A percentile compares a stretch with the other conserved stretches of the same genome.
phyloP scores from a whole-genome alignment of 2,797 vertebrate genomes.

The Gouania willdenowi region DNA sequence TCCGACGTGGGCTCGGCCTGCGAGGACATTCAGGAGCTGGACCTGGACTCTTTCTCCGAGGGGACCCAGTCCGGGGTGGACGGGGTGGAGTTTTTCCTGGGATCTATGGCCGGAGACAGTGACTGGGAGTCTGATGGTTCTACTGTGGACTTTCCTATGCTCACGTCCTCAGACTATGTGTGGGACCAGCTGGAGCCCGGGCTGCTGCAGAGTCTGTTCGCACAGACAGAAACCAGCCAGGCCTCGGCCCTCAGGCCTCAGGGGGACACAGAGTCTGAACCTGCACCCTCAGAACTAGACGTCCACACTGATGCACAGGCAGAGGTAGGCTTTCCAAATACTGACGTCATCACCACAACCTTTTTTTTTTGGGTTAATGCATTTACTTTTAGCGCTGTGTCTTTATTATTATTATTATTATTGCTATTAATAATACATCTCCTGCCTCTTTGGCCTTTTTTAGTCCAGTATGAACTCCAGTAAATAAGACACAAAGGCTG shows the following conservation, averaged over 20 bases:
- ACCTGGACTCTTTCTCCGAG: constrained; percentile 76
- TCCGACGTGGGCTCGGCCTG: constrained; percentile 66
- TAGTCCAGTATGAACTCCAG: no score
- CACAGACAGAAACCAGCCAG: constrained; percentile 36
- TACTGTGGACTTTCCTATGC: constrained; percentile 49
- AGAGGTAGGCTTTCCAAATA: constrained; percentile 53
- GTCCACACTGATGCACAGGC: constrained; percentile 16
- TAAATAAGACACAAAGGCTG: neutral
- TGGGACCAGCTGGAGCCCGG: constrained; percentile 77
- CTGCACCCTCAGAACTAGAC: neutral
- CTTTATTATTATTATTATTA: neutral
- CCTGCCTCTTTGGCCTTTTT: no score
- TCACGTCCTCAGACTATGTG: constrained; percentile 44
- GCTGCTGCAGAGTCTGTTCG: constrained; percentile 69
- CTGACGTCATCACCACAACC: neutral
- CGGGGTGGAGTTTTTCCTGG: constrained; percentile 74
- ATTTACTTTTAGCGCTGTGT: neutral
- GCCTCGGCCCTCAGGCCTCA: constrained; percentile 10
- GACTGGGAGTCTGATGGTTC: constrained; percentile 80
- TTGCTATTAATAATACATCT: no score
- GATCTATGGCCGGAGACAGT: constrained; percentile 76
- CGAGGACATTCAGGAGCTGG: constrained; percentile 69
- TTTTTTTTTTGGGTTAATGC: neutral
- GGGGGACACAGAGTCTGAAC: constrained; percentile 36
- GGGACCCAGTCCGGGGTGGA: constrained; percentile 74